Base-by-base conservation (phyloP, 2,113 vertebrate species). In the Strix aluco region DNA sequence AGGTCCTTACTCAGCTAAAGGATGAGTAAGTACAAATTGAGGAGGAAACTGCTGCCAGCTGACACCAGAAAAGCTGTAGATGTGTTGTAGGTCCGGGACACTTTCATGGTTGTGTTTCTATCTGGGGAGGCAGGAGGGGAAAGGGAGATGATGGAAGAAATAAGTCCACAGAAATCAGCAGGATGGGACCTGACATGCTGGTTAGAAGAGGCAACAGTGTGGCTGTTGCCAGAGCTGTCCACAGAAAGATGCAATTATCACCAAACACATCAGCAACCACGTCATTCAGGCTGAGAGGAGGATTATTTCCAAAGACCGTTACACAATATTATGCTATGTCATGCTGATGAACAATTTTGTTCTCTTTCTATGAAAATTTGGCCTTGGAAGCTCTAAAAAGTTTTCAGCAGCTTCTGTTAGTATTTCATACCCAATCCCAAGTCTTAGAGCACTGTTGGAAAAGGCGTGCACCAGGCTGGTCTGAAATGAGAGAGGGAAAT, bases 201-300 rank as follows among this genome's bases (percentile, higher is more conserved):
- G 29, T 51, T 26, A 59, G 89, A 58, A 57, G 38, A 54, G 42
- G 57, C 13, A 4, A 40, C 13, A 57, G 36, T 1, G 27, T 58
- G 26, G 14, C 70, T 87, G 15, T 47, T 85, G 84, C 84, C 78
- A 96, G 84, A 82, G 23, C 51, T 80, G 70, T 87, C 70, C 74
- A n/a, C 62, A 77, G 46, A 90, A 86, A 90, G 85, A 92, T 74
- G 59, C 6, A 4, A 55, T 66, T 82, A 83, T 92, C 94, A 95
- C 51, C 74, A 67, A 94, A 66, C 61, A 75, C 66, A 72, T 95
- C 86, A 92, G 90, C 70, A 89, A 36, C 77, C 84, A 90, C 89
- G 88, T 82, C 62, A 88, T 63, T 95, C 59, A 72, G 67, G 42
- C 46, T 0, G 0, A 62, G 65, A 86, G 47, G 30, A 90, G 38